A percentile compares a stretch with the other conserved stretches of the same genome.
phyloP scores from a whole-genome alignment of 2,113 vertebrate species.

The Calyptommatus sinebrachiatus region DNA sequence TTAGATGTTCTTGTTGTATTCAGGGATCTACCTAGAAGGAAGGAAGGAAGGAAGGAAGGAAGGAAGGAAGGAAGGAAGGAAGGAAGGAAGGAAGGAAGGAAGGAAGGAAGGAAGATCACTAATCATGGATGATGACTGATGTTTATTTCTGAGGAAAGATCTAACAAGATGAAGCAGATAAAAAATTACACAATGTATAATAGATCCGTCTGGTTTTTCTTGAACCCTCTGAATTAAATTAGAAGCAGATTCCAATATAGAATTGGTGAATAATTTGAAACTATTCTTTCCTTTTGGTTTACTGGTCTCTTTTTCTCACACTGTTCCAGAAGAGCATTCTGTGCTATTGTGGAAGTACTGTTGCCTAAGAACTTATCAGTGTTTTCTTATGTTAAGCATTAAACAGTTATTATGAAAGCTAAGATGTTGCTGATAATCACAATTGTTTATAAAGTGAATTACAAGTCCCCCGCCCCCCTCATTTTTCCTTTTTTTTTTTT shows the following conservation, averaged over 20 bases:
- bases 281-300: background rate
- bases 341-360: background rate
- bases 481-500: background rate
- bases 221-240: too few species aligned
- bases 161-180: too few species aligned
- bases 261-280: background rate
- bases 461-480: slow-evolving; percentile 45
- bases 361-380: slow-evolving; percentile 37
- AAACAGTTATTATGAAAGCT: slow-evolving; percentile 47
- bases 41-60: background rate
- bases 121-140: too few species aligned
- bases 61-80: background rate
- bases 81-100: background rate
- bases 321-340: background rate
- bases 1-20: too few species aligned
- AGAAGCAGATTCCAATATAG: background rate
- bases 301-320: background rate
- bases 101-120: background rate
- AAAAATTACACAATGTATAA: too few species aligned
- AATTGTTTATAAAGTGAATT: slow-evolving; percentile 49
- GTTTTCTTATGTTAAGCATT: slow-evolving; percentile 42
- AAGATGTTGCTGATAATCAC: slow-evolving; percentile 50
- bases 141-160: too few species aligned
- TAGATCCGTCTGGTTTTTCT: too few species aligned
- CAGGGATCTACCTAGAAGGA: background rate